Conservation (phyloP, 2,797 vertebrate genomes). For the Manis pentadactyla region DNA sequence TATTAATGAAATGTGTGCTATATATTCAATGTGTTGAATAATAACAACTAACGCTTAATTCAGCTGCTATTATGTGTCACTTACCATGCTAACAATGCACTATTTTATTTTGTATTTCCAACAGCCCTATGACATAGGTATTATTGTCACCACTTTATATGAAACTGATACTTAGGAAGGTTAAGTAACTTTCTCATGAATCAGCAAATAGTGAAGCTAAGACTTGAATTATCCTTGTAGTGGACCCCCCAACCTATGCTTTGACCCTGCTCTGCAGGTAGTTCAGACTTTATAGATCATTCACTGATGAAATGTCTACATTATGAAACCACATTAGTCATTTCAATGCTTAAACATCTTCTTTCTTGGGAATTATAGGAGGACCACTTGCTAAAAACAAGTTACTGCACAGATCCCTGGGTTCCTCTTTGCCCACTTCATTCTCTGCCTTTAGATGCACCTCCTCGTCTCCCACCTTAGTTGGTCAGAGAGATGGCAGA, state of each 20-base stretch:
- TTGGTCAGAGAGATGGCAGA: not conserved
- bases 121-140: not conserved
- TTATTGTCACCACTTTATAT: not conserved
- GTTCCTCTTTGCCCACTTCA: not conserved
- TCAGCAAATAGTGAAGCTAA: not conserved
- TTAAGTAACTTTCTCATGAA: not conserved
- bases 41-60: not conserved
- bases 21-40: not conserved
- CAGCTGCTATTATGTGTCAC: not conserved
- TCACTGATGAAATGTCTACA: not conserved
- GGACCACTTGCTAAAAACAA: not conserved
- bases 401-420: not conserved
- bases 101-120: slow-evolving; percentile 20
- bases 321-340: not conserved
- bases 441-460: not conserved
- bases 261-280: not conserved
- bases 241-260: not conserved
- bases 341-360: not conserved
- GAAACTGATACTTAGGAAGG: not conserved
- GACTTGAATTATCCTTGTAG: not conserved
- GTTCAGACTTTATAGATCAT: not conserved
- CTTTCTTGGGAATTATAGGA: not conserved
- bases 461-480: not conserved
- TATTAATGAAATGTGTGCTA: not conserved
- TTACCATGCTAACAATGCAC: not conserved